A percentile compares a stretch with the other conserved stretches of the same genome.
Evolutionary conservation across 2,797 vertebrate genomes (phyloP).

Genomic region (Rhinella marina): DNA sequence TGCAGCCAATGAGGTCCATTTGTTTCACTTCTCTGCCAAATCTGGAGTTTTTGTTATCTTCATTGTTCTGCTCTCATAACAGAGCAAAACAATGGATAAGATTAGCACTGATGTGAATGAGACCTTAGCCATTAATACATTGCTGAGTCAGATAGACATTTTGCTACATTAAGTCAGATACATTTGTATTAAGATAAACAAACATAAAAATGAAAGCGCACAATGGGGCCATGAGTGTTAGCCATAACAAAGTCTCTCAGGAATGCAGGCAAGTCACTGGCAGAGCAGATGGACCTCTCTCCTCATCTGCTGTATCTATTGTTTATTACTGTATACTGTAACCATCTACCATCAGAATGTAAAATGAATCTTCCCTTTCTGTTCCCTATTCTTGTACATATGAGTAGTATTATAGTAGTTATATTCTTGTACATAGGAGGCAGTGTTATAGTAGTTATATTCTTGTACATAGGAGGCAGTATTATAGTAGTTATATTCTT

Average conservation of each 20-base stretch:
- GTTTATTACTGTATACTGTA: neutral
- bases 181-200: constrained; percentile 3
- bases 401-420: neutral
- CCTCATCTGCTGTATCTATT: neutral
- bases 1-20: no score
- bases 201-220: neutral
- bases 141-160: neutral
- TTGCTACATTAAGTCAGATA: neutral
- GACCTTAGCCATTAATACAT: neutral
- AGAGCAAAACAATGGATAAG: no score
- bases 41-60: no score
- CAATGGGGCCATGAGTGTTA: neutral
- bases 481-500: constrained; percentile 9
- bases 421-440: neutral
- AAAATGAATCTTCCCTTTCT: neutral
- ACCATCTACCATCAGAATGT: neutral
- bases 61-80: no score
- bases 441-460: neutral
- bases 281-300: neutral
- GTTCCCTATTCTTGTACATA: neutral
- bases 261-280: constrained; percentile 31
- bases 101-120: no score
- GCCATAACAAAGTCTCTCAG: constrained; percentile 12
- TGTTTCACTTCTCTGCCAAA: no score
- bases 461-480: neutral